phyloP scores from a whole-genome alignment of 2,888 invertebrate species.

The Hydrotaea cyrtoneurina region DNA sequence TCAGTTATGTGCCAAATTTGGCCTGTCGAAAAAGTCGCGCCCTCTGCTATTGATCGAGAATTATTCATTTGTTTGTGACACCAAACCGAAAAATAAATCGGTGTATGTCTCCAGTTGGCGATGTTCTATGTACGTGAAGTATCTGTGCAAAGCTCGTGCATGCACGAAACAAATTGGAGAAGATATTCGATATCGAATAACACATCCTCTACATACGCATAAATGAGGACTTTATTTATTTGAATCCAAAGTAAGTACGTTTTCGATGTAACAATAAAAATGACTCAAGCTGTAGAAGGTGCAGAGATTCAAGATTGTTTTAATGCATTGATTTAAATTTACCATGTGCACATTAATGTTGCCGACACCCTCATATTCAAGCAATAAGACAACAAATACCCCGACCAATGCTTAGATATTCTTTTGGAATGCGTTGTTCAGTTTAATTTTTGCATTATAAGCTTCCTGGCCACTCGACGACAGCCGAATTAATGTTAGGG shows the following conservation, averaged over 20 bases:
- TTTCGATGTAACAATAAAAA: no score
- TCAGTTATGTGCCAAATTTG: constrained; percentile 66
- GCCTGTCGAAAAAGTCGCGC: constrained; percentile 67
- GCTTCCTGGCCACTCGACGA: no score
- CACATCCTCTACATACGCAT: constrained; percentile 71
- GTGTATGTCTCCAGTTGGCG: constrained; percentile 70
- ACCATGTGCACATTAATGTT: no score
- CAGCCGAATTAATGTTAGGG: no score
- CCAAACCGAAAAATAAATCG: constrained; percentile 62
- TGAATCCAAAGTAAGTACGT: not conserved
- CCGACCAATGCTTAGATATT: no score
- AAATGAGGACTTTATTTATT: constrained; percentile 11
- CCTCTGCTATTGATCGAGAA: constrained; percentile 65
- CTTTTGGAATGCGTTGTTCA: no score
- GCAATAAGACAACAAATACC: no score
- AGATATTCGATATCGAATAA: constrained; percentile 72
- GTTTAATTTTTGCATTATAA: no score
- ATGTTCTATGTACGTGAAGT: constrained; percentile 69
- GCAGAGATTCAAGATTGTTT: no score
- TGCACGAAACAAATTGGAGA: constrained; percentile 69
- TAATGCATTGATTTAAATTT: no score
- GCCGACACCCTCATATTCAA: no score
- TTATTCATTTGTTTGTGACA: constrained; percentile 67
- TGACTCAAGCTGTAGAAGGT: no score
- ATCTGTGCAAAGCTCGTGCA: constrained; percentile 71